These are phyloP conservation scores for Pollenia angustigena DNA, from an alignment of 2,888 invertebrate species.

Conservation along the genomic window DNA sequence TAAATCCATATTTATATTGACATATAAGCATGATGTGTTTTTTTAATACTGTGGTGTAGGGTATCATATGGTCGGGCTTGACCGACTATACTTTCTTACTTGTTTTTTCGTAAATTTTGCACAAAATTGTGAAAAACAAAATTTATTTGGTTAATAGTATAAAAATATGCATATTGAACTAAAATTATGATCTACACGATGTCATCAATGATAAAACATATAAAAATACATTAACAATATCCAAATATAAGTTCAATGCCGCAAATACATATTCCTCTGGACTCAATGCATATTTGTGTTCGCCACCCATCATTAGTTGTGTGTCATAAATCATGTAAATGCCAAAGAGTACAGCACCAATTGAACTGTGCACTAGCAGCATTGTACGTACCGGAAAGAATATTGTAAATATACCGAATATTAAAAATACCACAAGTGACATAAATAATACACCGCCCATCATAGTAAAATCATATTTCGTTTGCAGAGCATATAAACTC, in stretches of 20 bases:
- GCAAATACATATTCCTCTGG: slow-evolving; percentile 98
- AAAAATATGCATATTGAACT: no score
- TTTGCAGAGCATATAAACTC: slow-evolving; percentile 96
- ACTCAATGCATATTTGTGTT: slow-evolving; percentile 94
- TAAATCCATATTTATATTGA: no score
- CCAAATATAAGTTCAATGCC: slow-evolving; percentile 87
- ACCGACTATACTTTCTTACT: no score
- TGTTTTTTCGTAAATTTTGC: no score
- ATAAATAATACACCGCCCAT: slow-evolving; percentile 90
- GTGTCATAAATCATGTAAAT: slow-evolving; percentile 95
- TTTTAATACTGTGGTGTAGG: no score
- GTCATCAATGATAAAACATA: slow-evolving; percentile 62
- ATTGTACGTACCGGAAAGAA: slow-evolving; percentile 86
- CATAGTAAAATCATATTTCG: slow-evolving; percentile 92
- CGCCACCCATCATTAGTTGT: slow-evolving; percentile 95
- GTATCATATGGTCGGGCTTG: no score
- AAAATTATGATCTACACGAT: slow-evolving; percentile 56
- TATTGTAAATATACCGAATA: slow-evolving; percentile 90
- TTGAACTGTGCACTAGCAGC: slow-evolving; percentile 89
- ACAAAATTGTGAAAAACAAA: no score
- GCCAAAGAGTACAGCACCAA: slow-evolving; percentile 93
- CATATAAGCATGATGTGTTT: no score
- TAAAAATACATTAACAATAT: slow-evolving; percentile 68
- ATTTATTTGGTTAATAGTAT: no score
- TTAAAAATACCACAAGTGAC: slow-evolving; percentile 88